These are phyloP conservation scores for Mungos mungo DNA, from an alignment of 2,113 vertebrate genomes.

Conservation along the genomic window DNA sequence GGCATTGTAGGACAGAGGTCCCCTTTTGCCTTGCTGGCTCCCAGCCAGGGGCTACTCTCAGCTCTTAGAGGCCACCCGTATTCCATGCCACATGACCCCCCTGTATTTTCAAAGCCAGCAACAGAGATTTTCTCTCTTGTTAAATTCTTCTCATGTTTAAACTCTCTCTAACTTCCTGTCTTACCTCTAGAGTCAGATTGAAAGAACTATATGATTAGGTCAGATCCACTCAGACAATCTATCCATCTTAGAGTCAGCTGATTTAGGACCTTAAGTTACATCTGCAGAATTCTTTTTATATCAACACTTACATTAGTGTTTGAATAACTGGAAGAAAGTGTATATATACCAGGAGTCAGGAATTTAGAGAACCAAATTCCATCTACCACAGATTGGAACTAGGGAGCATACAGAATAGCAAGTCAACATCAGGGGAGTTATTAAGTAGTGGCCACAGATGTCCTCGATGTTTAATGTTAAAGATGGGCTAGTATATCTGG, in stretches of 20 bases:
- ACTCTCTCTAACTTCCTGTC: neutral
- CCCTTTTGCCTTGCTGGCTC: neutral
- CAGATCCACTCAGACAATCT: neutral
- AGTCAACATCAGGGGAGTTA: neutral
- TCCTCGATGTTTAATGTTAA: neutral
- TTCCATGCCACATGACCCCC: neutral
- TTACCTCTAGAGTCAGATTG: neutral
- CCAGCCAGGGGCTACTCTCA: neutral
- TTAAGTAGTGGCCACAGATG: neutral
- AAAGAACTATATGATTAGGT: neutral
- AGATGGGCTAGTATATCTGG: neutral
- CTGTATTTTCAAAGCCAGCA: neutral
- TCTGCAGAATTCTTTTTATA: neutral
- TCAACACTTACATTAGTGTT: neutral
- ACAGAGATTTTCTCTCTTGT: neutral
- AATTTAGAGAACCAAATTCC: neutral
- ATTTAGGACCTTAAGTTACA: neutral
- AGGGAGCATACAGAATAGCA: neutral
- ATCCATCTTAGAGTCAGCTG: neutral
- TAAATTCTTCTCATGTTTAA: neutral
- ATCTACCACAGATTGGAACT: neutral
- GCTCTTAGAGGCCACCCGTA: too few relatives aligned
- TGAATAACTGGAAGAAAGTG: neutral
- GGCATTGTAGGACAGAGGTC: neutral
- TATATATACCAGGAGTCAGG: neutral